These are phyloP conservation scores for Augochlorella aurata DNA, from an alignment of 2,888 invertebrate species.

Conservation along the genomic window DNA sequence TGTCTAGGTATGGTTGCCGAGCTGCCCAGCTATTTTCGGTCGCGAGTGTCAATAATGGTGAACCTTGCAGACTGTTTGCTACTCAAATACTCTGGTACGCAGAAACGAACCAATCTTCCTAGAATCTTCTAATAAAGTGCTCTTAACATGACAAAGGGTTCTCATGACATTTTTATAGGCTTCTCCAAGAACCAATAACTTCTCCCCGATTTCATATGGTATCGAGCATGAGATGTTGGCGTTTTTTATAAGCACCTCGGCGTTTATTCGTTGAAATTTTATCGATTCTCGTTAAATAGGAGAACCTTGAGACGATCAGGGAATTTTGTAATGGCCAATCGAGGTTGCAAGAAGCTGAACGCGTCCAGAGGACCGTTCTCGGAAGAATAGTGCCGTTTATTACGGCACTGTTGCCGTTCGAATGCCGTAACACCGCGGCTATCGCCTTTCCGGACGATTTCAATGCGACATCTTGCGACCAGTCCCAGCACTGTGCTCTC, in stretches of 20 bases:
- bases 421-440: constrained; percentile 53
- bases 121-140: neutral
- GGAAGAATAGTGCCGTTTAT: constrained; percentile 7
- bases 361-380: neutral
- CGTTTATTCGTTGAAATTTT: neutral
- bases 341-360: neutral
- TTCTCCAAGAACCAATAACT: constrained; percentile 53
- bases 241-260: too few relatives aligned
- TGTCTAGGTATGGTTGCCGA: neutral
- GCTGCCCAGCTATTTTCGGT: neutral
- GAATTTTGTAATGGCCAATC: constrained; percentile 1
- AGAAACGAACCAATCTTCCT: constrained; percentile 4
- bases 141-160: constrained; percentile 14
- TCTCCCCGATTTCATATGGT: too few relatives aligned
- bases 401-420: constrained; percentile 64
- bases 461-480: constrained; percentile 73
- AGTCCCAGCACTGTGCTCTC: constrained; percentile 70
- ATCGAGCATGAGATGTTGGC: too few relatives aligned
- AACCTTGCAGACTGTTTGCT: constrained; percentile 17
- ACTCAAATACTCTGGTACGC: constrained; percentile 6
- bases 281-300: neutral
- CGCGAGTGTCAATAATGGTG: neutral
- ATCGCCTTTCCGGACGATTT: constrained; percentile 44
- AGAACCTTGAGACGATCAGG: neutral
- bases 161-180: constrained; percentile 45